phyloP scores from a whole-genome alignment of 2,888 invertebrate genomes.

The Drosophila paracracens region DNA sequence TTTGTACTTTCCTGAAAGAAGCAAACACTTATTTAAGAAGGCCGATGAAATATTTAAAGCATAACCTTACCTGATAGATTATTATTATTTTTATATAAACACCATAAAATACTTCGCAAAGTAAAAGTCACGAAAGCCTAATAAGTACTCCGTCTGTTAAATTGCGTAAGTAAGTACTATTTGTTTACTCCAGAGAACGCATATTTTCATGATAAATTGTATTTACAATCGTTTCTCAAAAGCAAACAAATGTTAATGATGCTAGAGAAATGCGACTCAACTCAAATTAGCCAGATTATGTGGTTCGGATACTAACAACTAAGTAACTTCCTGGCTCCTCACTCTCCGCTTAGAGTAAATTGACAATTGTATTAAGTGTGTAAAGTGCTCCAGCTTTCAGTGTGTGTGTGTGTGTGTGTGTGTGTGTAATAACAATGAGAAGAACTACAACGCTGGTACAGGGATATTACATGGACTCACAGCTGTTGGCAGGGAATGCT shows the following conservation, averaged over 20 bases:
- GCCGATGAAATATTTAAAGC: too few relatives aligned
- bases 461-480: conserved; percentile 53
- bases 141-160: too few relatives aligned
- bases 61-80: too few relatives aligned
- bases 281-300: conserved; percentile 42
- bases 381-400: conserved; percentile 53
- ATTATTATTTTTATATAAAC: not conserved
- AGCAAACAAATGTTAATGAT: conserved; percentile 5
- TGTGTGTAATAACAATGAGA: conserved; percentile 28
- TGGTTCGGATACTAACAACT: conserved; percentile 18
- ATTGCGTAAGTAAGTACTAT: not conserved
- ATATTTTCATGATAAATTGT: not conserved
- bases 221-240: not conserved
- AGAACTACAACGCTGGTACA: conserved; percentile 26
- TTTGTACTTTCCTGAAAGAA: not conserved
- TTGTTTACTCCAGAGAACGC: not conserved
- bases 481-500: conserved; percentile 43
- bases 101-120: not conserved
- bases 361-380: conserved; percentile 74
- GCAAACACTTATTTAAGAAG: not conserved
- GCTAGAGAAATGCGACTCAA: conserved; percentile 9
- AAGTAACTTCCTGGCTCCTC: conserved; percentile 3
- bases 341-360: conserved; percentile 47
- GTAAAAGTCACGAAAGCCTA: not conserved
- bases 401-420: conserved; percentile 13